These are phyloP conservation scores for Simalia tracyae DNA, from an alignment of 2,797 vertebrate genomes.

Conservation along the genomic window DNA sequence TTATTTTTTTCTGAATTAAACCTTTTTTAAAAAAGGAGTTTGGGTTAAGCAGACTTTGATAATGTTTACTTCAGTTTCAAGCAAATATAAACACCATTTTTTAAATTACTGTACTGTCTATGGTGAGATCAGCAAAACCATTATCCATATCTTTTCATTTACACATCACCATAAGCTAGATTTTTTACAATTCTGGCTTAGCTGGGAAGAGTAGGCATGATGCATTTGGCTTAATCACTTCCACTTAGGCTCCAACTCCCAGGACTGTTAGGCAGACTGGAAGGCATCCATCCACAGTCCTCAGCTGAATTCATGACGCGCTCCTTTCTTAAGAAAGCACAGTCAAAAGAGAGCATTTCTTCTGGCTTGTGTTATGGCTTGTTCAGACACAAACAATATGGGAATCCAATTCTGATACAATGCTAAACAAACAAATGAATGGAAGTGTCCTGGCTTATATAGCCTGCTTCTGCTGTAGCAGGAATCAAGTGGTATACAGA, in stretches of 20 bases:
- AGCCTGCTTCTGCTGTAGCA: background rate
- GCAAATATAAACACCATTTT: background rate
- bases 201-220: background rate
- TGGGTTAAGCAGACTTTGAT: background rate
- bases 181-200: background rate
- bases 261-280: background rate
- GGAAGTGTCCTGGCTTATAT: background rate
- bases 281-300: background rate
- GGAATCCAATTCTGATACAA: background rate
- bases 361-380: background rate
- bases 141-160: background rate
- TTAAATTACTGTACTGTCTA: background rate
- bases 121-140: background rate
- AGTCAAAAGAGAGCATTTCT: background rate
- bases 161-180: background rate
- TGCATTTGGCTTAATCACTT: background rate
- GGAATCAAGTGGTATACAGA: background rate
- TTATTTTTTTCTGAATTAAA: background rate
- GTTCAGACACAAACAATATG: background rate
- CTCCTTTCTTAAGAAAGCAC: background rate
- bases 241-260: background rate
- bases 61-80: background rate
- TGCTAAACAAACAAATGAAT: background rate
- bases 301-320: background rate
- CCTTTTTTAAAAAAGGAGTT: background rate